A percentile compares a stretch with the other conserved stretches of the same genome.
Conservation (phyloP, 2,888 invertebrate species). For the Mesorhabditis spiculigera region DNA sequence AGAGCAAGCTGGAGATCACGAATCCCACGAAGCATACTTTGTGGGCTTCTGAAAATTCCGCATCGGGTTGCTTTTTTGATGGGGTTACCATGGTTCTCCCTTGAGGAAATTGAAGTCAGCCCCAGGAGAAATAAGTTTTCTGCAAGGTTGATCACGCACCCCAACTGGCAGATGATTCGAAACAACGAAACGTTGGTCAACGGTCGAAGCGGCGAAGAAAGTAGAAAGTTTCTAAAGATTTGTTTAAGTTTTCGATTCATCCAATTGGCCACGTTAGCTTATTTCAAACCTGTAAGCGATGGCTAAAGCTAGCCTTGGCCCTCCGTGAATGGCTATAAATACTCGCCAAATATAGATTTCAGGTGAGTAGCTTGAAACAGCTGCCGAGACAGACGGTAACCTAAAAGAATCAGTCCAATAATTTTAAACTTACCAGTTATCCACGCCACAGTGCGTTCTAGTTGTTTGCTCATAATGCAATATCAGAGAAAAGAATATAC, state of each 20-base stretch:
- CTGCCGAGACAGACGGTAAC: slow-evolving; percentile 90
- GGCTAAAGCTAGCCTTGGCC: slow-evolving; percentile 77
- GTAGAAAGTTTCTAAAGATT: slow-evolving; percentile 15
- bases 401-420: slow-evolving; percentile 74
- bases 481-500: slow-evolving; percentile 40
- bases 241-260: background rate
- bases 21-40: slow-evolving; percentile 48
- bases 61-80: background rate
- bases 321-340: slow-evolving; percentile 79
- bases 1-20: slow-evolving; percentile 40
- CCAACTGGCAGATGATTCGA: slow-evolving; percentile 27
- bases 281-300: slow-evolving; percentile 68
- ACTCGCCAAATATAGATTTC: slow-evolving; percentile 82
- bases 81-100: slow-evolving; percentile 74
- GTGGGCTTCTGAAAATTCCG: slow-evolving; percentile 44
- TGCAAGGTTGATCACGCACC: slow-evolving; percentile 73
- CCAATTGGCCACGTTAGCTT: background rate
- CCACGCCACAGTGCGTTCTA: slow-evolving; percentile 52
- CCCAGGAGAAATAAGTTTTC: slow-evolving; percentile 82
- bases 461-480: slow-evolving; percentile 55
- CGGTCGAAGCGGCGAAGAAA: slow-evolving; percentile 48
- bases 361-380: slow-evolving; percentile 87
- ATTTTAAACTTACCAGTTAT: slow-evolving; percentile 35
- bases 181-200: slow-evolving; percentile 21
- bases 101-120: slow-evolving; percentile 87